A percentile compares a stretch with the other conserved stretches of the same genome.
These are phyloP conservation scores for Homarus gammarus DNA, from an alignment of 2,888 invertebrate species.

Conservation along the genomic window DNA sequence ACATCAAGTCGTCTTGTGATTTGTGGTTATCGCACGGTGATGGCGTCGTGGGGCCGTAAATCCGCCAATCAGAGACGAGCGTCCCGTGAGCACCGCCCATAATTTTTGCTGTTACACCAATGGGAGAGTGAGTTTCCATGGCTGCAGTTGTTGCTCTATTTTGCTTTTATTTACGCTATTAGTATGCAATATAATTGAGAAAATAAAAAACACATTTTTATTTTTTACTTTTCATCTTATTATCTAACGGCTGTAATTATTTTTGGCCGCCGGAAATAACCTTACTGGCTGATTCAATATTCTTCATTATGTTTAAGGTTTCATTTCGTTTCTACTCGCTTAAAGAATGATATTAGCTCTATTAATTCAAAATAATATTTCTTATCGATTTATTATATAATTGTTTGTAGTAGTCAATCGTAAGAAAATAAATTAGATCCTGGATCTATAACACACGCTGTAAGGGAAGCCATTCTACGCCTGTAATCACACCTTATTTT, in stretches of 20 bases:
- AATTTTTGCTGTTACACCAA: slow-evolving; percentile 61
- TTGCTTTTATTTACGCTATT: not conserved
- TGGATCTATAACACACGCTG: no score
- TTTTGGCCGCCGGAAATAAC: not conserved
- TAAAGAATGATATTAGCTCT: no score
- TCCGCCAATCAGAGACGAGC: slow-evolving; percentile 59
- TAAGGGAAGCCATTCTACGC: no score
- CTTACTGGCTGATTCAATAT: not conserved
- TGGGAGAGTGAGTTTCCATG: slow-evolving; percentile 30
- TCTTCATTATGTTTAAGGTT: not conserved
- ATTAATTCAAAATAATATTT: no score
- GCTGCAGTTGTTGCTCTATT: slow-evolving; percentile 36
- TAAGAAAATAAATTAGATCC: no score
- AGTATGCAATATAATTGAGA: not conserved
- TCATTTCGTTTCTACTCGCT: not conserved
- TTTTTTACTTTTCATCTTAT: not conserved
- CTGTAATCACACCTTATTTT: no score
- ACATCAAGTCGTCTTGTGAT: slow-evolving; percentile 66
- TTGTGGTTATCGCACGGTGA: slow-evolving; percentile 63
- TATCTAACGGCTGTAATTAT: not conserved
- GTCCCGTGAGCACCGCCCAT: slow-evolving; percentile 69
- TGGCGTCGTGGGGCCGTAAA: slow-evolving; percentile 69
- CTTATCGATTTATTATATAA: no score
- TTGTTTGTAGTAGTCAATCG: no score
- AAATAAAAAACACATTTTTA: no score